Evolutionary conservation across 1,140 invertebrate species (phyloP).

Genomic region (Drosophila punjabiensis): DNA sequence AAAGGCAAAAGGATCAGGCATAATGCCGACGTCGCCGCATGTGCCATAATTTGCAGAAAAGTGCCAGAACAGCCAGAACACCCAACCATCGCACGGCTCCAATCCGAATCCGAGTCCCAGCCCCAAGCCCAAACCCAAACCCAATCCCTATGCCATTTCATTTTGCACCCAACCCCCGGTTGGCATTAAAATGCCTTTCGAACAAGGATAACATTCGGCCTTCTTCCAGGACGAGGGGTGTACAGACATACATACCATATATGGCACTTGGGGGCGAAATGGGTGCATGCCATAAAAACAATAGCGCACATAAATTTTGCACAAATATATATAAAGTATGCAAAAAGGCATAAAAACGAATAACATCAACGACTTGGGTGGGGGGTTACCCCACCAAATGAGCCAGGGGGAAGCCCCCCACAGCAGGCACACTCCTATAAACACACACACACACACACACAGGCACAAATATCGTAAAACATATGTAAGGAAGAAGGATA

Average conservation of each 20-base stretch:
- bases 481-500: slow-evolving; percentile 53
- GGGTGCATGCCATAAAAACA: slow-evolving; percentile 85
- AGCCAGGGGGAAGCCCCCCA: slow-evolving; percentile 22
- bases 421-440: slow-evolving; percentile 17
- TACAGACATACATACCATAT: slow-evolving; percentile 23
- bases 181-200: slow-evolving; percentile 55
- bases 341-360: slow-evolving; percentile 80
- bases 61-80: slow-evolving; percentile 55
- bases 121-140: slow-evolving; percentile 3
- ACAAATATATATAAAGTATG: slow-evolving; percentile 83
- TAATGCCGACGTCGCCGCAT: slow-evolving; percentile 71
- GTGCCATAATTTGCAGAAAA: slow-evolving; percentile 81
- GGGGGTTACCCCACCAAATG: slow-evolving; percentile 16
- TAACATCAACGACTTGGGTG: slow-evolving; percentile 15
- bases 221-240: slow-evolving; percentile 48
- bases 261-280: slow-evolving; percentile 71
- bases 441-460: slow-evolving; percentile 14
- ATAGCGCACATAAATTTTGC: slow-evolving; percentile 84
- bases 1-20: slow-evolving; percentile 73
- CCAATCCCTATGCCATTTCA: slow-evolving; percentile 6
- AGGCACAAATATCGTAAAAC: slow-evolving; percentile 71
- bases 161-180: slow-evolving; percentile 16
- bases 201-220: slow-evolving; percentile 72
- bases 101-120: background rate
- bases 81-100: slow-evolving; percentile 41